Conservation (phyloP, 2,113 vertebrate genomes). For the Natator depressus region DNA sequence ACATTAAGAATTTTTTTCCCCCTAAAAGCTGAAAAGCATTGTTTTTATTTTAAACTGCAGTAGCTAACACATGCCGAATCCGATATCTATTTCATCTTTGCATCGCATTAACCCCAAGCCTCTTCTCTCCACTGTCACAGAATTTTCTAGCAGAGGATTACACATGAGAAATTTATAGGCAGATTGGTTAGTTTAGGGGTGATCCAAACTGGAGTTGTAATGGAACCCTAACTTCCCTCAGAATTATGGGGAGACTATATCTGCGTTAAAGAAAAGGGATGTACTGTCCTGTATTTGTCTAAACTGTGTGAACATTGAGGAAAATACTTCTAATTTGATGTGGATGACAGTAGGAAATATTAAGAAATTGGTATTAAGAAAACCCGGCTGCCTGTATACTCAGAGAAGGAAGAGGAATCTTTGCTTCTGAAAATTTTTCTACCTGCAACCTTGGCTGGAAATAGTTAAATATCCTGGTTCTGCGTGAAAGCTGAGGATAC, state of each 20-base stretch:
- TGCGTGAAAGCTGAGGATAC: background rate
- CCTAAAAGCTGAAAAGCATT: background rate
- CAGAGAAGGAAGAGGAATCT: background rate
- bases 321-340: background rate
- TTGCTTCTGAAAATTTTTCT: background rate
- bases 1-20: background rate
- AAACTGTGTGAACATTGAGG: background rate
- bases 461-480: constrained; percentile 29
- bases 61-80: background rate
- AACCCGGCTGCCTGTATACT: background rate
- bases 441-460: background rate
- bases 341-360: background rate
- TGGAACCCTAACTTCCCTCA: background rate
- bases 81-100: background rate
- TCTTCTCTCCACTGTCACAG: background rate
- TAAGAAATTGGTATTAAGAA: background rate
- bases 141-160: background rate
- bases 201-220: background rate
- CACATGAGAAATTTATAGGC: too few species aligned
- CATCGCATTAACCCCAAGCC: background rate
- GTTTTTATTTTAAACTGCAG: background rate
- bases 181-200: background rate
- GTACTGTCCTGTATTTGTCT: background rate
- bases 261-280: background rate
- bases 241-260: background rate